These are phyloP conservation scores for Sylvilagus floridanus DNA, from an alignment of 2,797 vertebrate genomes.

Conservation along the genomic window DNA sequence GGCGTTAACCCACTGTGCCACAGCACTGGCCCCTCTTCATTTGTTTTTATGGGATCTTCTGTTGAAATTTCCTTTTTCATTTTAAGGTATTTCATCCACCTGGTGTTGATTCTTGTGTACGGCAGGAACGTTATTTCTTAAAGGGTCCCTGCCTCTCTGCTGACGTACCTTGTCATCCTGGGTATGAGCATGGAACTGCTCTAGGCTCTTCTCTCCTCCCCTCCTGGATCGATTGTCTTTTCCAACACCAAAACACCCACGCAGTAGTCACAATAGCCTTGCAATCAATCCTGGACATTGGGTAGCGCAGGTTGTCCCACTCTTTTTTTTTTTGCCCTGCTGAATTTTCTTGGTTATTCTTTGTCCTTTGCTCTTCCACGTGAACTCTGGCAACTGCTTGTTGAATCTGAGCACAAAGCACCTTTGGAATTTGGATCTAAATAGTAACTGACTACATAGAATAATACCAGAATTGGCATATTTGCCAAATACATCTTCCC, in stretches of 20 bases:
- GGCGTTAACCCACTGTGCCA: too few relatives aligned
- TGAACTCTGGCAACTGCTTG: not conserved
- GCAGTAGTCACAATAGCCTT: not conserved
- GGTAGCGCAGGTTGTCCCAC: not conserved
- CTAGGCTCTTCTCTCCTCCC: not conserved
- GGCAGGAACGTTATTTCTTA: not conserved
- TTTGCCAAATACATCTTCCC: not conserved
- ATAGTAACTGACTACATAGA: not conserved
- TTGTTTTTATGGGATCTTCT: not conserved
- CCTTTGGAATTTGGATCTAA: not conserved
- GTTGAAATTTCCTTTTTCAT: not conserved
- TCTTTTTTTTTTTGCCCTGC: not conserved
- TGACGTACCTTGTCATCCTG: too few relatives aligned
- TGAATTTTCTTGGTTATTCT: not conserved
- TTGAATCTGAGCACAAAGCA: constrained; percentile 8
- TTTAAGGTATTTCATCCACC: not conserved
- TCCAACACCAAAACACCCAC: not conserved
- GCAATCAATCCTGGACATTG: not conserved
- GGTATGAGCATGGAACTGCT: not conserved
- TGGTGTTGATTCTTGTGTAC: not conserved
- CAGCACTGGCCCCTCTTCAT: not conserved
- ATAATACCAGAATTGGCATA: not conserved
- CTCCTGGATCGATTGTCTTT: not conserved
- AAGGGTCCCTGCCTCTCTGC: not conserved
- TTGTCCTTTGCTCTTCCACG: not conserved